phyloP scores from a whole-genome alignment of 2,888 invertebrate genomes.

The Epinotia bilunana region DNA sequence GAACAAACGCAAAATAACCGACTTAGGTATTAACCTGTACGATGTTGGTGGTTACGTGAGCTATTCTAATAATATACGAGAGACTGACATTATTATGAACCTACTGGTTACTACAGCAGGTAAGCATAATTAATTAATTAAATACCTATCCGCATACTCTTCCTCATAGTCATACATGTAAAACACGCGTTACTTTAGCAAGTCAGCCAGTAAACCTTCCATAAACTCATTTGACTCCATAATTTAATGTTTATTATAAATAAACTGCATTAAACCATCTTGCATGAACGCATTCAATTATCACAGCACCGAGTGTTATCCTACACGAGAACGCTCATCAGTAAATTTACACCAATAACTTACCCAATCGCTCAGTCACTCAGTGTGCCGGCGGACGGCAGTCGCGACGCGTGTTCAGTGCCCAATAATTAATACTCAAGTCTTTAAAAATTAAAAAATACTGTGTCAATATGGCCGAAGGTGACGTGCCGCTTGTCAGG shows the following conservation, averaged over 20 bases:
- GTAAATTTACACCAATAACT: slow-evolving; percentile 76
- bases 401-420: slow-evolving; percentile 35
- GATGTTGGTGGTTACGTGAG: background rate
- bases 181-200: background rate
- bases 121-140: slow-evolving; percentile 1
- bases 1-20: too few species aligned
- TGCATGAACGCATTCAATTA: slow-evolving; percentile 73
- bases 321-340: slow-evolving; percentile 67
- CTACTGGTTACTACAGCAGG: background rate
- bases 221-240: background rate
- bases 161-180: background rate
- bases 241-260: slow-evolving; percentile 15
- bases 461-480: slow-evolving; percentile 69
- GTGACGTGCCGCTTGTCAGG: slow-evolving; percentile 76
- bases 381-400: slow-evolving; percentile 66
- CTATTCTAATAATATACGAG: background rate
- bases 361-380: slow-evolving; percentile 65
- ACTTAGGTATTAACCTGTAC: background rate
- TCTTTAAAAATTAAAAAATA: slow-evolving; percentile 24
- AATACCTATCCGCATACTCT: background rate
- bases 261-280: slow-evolving; percentile 39
- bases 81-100: background rate
- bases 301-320: slow-evolving; percentile 74
- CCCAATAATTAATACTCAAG: slow-evolving; percentile 14
- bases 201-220: background rate